Evolutionary conservation across 2,888 invertebrate genomes (phyloP), one percentile per base, ranked within the genome.

Genomic region (Anthrax anthrax): DNA sequence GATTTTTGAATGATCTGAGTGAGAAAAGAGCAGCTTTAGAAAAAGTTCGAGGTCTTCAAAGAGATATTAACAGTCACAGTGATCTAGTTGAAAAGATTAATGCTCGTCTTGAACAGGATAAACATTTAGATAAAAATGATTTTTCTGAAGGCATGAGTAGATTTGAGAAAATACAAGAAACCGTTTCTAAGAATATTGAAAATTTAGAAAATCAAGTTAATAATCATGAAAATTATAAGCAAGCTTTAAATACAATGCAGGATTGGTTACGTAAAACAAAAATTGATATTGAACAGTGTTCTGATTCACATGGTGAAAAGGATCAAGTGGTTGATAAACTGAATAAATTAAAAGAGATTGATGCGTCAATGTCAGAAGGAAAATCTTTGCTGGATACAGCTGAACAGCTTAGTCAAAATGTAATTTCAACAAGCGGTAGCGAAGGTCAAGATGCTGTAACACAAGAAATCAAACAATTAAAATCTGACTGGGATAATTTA

Each of bases 21-120:
- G 95, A 95, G 62, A 95, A 94, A 67, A 82, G 87, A 55, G 84
- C 90, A 0, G 80, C 84, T 39, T 63, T 92, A 18, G 94, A 95
- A 62, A 94, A 91, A 64, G 85, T 84, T 65, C 84, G 80, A 59
- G 78, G 81, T 0, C 76, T 90, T 43, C 81, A 83, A 55, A 77
- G 88, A 52, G 92, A 95, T 58, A 80, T 90, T 39, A 78, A 77
- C 48, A 78, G 81, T 0, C 88, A 91, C 55, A 78, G 73, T 46
- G 89, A 89, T 51, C 72, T 84, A 29, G 77, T 89, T 1, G 82
- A 83, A 52, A 81, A 81, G 58, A 70, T 92, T 9, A 84, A 84
- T 56, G 71, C 74, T 32, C 84, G 85, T 56, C 69, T 91, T 9
- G 70, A 72, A 34, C 84, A 84, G 57, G 84, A 88, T 56, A 65